Evolutionary conservation across 2,797 vertebrate genomes (phyloP).

Genomic region (Coregonus suidteri): DNA sequence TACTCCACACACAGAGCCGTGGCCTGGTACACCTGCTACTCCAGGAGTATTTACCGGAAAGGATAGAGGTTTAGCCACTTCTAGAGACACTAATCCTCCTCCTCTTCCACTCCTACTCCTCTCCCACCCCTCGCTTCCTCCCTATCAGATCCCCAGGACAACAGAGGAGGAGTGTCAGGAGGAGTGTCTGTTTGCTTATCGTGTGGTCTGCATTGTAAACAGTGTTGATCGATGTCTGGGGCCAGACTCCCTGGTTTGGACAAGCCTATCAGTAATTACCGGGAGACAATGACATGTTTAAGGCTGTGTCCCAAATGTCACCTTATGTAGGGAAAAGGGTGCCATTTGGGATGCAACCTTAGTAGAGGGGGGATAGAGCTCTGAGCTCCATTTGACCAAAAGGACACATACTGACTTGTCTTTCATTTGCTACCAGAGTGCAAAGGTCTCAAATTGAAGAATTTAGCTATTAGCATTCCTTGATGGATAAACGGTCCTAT

Average conservation of each 20-base stretch:
- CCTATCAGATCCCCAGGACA: conserved; percentile 21
- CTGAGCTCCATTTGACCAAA: conserved; percentile 27
- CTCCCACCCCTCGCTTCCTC: background rate
- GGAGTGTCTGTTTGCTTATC: conserved; percentile 20
- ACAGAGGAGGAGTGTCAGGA: background rate
- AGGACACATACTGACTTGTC: conserved; percentile 20
- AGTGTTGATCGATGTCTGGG: conserved; percentile 35
- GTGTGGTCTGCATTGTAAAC: conserved; percentile 29
- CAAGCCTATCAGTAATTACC: conserved; percentile 31
- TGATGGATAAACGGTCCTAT: conserved; percentile 41
- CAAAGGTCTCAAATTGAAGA: conserved; percentile 55
- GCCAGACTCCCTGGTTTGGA: conserved; percentile 17
- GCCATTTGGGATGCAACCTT: background rate
- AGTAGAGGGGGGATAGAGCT: conserved; percentile 3
- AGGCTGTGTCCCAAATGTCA: too few relatives aligned
- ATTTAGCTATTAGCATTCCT: conserved; percentile 44
- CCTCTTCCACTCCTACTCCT: conserved; percentile 9
- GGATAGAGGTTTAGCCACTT: conserved; percentile 21
- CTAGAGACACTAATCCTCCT: conserved; percentile 27
- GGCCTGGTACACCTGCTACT: background rate
- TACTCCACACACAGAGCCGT: background rate
- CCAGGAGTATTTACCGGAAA: conserved; percentile 18
- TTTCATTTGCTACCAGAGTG: conserved; percentile 16
- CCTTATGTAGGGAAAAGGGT: background rate
- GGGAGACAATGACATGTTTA: conserved; percentile 35